A percentile compares a stretch with the other conserved stretches of the same genome.
These are phyloP conservation scores for Coecobrya sp. DNA, from an alignment of 2,888 invertebrate genomes.

Conservation along the genomic window DNA sequence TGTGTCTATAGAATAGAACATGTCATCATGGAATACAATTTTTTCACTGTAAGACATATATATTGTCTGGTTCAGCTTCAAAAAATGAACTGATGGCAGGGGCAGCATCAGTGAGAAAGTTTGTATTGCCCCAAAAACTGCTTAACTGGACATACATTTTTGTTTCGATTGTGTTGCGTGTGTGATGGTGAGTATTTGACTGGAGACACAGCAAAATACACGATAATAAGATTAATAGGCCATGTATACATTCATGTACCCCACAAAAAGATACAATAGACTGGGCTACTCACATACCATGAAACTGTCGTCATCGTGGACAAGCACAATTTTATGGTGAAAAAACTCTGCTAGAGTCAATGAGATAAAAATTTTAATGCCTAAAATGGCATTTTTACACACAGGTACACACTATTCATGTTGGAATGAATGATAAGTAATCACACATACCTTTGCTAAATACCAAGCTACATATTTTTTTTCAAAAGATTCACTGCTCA, in stretches of 20 bases:
- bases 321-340: not conserved
- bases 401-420: not conserved
- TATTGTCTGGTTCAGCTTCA: no score
- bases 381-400: not conserved
- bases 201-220: no score
- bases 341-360: not conserved
- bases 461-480: not conserved
- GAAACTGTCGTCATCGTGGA: conserved; percentile 10
- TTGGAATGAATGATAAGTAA: conserved; percentile 7
- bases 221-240: no score
- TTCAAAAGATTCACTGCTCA: not conserved
- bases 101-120: not conserved
- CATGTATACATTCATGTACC: no score
- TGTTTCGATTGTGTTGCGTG: no score
- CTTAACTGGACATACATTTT: not conserved
- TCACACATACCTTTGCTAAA: not conserved
- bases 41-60: not conserved
- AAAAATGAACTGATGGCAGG: not conserved
- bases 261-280: no score
- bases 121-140: not conserved
- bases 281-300: not conserved
- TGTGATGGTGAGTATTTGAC: no score
- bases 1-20: not conserved
- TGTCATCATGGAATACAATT: not conserved
- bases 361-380: not conserved